These are phyloP conservation scores for Drosophila truncata DNA, from an alignment of 1,140 invertebrate genomes.

Conservation along the genomic window DNA sequence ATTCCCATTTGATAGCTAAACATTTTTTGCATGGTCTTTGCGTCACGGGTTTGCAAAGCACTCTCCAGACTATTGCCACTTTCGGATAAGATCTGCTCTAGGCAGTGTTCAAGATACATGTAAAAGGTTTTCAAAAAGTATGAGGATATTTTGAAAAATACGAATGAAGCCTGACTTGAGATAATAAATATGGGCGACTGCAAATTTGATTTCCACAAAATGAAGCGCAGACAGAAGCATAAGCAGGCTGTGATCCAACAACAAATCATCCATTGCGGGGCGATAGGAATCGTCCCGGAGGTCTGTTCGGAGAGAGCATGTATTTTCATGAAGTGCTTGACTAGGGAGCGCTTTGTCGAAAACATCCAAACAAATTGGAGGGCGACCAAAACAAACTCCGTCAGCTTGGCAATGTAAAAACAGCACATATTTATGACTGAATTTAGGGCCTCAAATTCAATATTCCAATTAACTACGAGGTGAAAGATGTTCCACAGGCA, in stretches of 20 bases:
- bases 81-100: background rate
- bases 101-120: background rate
- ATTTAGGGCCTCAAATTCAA: too few relatives aligned
- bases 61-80: background rate
- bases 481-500: background rate
- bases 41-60: background rate
- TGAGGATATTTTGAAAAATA: background rate
- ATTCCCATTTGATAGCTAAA: background rate
- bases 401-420: background rate
- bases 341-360: background rate
- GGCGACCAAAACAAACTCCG: background rate
- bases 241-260: background rate
- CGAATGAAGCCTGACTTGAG: background rate
- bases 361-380: background rate
- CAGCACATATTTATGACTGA: background rate
- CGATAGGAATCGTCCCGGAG: background rate
- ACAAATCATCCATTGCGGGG: background rate
- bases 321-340: background rate
- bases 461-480: background rate
- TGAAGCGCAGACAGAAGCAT: background rate
- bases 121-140: background rate
- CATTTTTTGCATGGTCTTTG: background rate
- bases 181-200: too few relatives aligned
- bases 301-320: background rate
- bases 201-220: background rate